phyloP scores from a whole-genome alignment of 2,113 vertebrate genomes.

The Xiphophorus hellerii region DNA sequence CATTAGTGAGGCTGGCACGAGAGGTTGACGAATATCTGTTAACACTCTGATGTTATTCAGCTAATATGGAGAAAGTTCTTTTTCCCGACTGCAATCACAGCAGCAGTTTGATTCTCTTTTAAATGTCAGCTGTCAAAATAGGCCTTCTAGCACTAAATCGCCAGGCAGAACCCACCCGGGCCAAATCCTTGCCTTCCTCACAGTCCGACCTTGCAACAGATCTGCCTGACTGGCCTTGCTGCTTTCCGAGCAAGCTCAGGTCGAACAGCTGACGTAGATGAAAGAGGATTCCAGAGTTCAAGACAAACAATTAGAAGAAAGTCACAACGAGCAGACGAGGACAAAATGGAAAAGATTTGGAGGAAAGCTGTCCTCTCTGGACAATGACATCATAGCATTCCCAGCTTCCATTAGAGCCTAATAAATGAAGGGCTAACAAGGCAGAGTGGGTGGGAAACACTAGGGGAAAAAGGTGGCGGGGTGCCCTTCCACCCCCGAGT shows the following conservation, averaged over 20 bases:
- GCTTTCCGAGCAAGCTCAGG: slow-evolving; percentile 16
- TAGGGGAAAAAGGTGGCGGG: slow-evolving; percentile 30
- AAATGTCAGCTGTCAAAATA: slow-evolving; percentile 83
- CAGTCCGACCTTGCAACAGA: slow-evolving; percentile 51
- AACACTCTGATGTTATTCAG: slow-evolving; percentile 75
- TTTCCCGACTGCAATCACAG: slow-evolving; percentile 71
- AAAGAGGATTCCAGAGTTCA: slow-evolving; percentile 11
- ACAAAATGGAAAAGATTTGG: slow-evolving; percentile 43
- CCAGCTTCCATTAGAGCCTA: slow-evolving; percentile 82
- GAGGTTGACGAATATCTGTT: slow-evolving; percentile 72
- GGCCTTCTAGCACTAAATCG: slow-evolving; percentile 54
- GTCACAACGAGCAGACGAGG: slow-evolving; percentile 17
- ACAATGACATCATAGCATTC: slow-evolving; percentile 80
- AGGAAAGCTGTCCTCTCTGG: slow-evolving; percentile 67
- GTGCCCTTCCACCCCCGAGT: slow-evolving; percentile 65
- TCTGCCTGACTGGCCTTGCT: slow-evolving; percentile 32
- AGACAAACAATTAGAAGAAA: slow-evolving; percentile 26
- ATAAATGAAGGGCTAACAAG: slow-evolving; percentile 84
- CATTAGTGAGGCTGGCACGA: slow-evolving; percentile 76
- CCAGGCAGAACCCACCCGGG: slow-evolving; percentile 32
- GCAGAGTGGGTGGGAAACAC: slow-evolving; percentile 74
- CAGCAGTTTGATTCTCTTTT: slow-evolving; percentile 71
- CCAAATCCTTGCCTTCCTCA: slow-evolving; percentile 45
- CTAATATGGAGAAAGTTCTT: slow-evolving; percentile 64
- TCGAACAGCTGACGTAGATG: slow-evolving; percentile 24